Evolutionary conservation across 2,797 vertebrate species (phyloP).

Genomic region (Numenius phaeopus): DNA sequence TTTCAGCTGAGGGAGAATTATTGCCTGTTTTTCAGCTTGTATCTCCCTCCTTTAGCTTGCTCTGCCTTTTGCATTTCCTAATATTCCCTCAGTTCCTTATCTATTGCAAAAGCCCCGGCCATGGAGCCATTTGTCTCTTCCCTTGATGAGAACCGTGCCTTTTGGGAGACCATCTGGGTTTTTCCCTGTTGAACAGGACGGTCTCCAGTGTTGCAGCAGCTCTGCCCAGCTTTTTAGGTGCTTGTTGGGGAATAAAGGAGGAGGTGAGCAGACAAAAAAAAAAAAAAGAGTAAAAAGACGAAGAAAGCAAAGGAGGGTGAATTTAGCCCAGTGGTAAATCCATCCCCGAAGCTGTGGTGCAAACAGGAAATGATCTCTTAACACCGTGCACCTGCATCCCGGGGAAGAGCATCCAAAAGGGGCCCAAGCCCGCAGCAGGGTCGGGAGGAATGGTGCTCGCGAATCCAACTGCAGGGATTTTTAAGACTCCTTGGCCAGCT

Average conservation of each 20-base stretch:
- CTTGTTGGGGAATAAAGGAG: background rate
- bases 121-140: background rate
- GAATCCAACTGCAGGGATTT: background rate
- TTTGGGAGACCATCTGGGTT: slow-evolving; percentile 26
- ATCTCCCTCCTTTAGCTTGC: background rate
- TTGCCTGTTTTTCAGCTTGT: background rate
- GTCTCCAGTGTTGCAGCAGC: background rate
- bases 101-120: background rate
- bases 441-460: background rate
- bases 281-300: fast-evolving
- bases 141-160: background rate
- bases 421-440: background rate
- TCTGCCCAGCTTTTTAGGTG: background rate
- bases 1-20: slow-evolving; percentile 1
- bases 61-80: slow-evolving; percentile 19
- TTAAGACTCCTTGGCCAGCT: slow-evolving; percentile 3
- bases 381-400: slow-evolving; percentile 63
- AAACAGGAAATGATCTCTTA: slow-evolving; percentile 73
- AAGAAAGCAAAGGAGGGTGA: slow-evolving; percentile 6
- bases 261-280: background rate
- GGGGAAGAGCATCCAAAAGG: slow-evolving; percentile 67
- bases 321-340: slow-evolving; percentile 46
- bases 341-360: slow-evolving; percentile 46
- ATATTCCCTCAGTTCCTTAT: slow-evolving; percentile 14
- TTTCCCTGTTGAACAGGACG: background rate